These are phyloP conservation scores for Xyrichtys novacula DNA, from an alignment of 2,797 vertebrate genomes.

Conservation along the genomic window DNA sequence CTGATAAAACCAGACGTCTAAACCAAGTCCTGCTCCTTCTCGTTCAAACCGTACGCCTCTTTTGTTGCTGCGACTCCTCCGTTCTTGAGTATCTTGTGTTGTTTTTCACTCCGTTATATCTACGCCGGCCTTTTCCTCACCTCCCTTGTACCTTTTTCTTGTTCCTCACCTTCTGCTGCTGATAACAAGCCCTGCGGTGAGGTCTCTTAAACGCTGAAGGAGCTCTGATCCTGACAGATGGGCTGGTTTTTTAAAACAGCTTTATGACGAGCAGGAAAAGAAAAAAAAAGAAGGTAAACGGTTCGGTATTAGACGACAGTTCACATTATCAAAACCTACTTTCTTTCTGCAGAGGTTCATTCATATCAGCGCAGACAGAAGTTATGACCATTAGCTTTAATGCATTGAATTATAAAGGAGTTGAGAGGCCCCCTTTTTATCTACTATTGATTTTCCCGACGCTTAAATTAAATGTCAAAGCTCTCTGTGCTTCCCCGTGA, in stretches of 20 bases:
- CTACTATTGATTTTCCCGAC: constrained; percentile 45
- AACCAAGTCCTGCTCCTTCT: no score
- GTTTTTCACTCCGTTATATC: background rate
- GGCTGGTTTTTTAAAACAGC: background rate
- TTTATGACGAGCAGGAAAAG: rapidly evolving
- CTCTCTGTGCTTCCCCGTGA: constrained; percentile 7
- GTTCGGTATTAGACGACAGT: background rate
- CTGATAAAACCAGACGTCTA: no score
- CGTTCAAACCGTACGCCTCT: no score
- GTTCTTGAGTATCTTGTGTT: background rate
- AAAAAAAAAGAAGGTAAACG: background rate
- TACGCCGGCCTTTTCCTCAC: background rate
- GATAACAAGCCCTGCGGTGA: background rate
- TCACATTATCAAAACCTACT: background rate
- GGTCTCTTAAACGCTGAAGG: background rate
- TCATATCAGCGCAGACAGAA: background rate
- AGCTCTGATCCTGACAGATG: background rate
- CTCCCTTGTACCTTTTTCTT: background rate
- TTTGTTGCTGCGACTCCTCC: no score
- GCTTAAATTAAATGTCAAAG: constrained; percentile 53
- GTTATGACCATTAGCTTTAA: background rate
- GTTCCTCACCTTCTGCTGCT: background rate
- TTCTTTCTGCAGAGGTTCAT: background rate
- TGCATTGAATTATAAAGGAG: constrained; percentile 8
- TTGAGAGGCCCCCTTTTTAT: constrained; percentile 18